Percentiles rank a stretch among this genome's conserved stretches.
phyloP scores from a whole-genome alignment of 2,888 invertebrate genomes.

The Agrotis clavis region DNA sequence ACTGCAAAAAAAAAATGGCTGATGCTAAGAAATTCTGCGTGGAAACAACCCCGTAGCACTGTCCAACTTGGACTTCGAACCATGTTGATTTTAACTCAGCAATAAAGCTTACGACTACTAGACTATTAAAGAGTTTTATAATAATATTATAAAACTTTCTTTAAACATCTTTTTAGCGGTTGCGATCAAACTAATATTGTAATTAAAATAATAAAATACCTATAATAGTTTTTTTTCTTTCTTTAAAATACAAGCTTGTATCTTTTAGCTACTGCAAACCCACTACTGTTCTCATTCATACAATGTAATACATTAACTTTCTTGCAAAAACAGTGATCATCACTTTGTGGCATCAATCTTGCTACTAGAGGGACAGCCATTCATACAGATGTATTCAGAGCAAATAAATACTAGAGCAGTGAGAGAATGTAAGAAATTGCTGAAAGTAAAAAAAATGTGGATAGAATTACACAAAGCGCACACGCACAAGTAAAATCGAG shows the following conservation, averaged over 20 bases:
- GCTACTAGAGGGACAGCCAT: not conserved
- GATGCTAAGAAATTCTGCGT: not conserved
- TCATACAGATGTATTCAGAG: no score
- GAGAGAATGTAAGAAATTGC: not conserved
- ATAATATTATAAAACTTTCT: not conserved
- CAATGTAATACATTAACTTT: not conserved
- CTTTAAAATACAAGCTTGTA: not conserved
- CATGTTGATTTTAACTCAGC: not conserved
- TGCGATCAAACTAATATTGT: not conserved
- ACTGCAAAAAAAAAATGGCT: not conserved
- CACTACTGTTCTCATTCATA: not conserved
- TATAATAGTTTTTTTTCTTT: not conserved
- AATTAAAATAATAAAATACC: not conserved
- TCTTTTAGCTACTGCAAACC: not conserved
- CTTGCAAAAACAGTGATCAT: not conserved
- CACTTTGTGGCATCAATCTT: not conserved
- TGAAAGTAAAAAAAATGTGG: not conserved
- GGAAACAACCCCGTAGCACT: not conserved
- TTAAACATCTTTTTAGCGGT: not conserved
- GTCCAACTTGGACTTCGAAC: not conserved
- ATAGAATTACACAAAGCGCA: not conserved
- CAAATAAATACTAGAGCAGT: constrained; percentile 4
- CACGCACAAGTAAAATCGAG: constrained; percentile 2
- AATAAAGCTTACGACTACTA: not conserved
- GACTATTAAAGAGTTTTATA: not conserved